Conservation (phyloP, 2,113 vertebrate genomes). For the Eubucco bourcierii region DNA sequence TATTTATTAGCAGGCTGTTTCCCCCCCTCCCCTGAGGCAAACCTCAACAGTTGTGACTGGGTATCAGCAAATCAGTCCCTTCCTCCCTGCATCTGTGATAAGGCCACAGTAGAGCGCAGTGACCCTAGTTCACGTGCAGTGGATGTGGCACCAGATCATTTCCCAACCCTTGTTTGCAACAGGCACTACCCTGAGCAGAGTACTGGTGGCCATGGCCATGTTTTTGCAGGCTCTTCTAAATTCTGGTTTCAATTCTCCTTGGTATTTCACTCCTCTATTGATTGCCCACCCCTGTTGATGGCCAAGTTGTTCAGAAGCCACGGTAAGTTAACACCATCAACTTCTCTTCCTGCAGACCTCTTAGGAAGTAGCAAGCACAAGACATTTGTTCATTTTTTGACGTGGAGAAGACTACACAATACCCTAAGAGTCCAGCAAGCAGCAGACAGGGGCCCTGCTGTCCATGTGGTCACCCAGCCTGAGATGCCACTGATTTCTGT, state of each 20-base stretch:
- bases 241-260: neutral
- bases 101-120: neutral
- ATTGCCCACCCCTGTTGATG: too few species aligned
- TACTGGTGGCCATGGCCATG: too few species aligned
- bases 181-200: neutral
- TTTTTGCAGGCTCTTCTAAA: neutral
- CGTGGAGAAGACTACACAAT: neutral
- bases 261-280: too few species aligned
- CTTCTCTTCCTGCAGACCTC: neutral
- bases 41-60: neutral
- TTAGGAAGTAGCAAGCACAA: neutral
- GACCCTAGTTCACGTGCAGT: neutral
- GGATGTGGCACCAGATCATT: fast-evolving
- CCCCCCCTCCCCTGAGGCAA: neutral
- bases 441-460: neutral
- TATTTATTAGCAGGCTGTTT: neutral
- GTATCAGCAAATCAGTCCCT: neutral
- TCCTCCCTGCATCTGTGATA: fast-evolving
- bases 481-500: neutral
- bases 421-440: neutral
- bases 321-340: neutral
- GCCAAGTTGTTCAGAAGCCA: neutral
- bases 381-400: neutral
- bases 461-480: neutral
- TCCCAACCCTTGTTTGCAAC: neutral